A percentile compares a stretch with the other conserved stretches of the same genome.
phyloP scores from a whole-genome alignment of 1,140 invertebrate genomes.

The silkworm (Bombyx mori) region ASM3026992v2 NC_085116.1:8001501-8002000 shows the following conservation, averaged over 20 bases:
- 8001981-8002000: constrained; percentile 5
- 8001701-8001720: constrained; percentile 65
- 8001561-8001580: constrained; percentile 78
- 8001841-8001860: constrained; percentile 50
- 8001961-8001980: constrained; percentile 26
- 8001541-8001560: constrained; percentile 73
- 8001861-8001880: constrained; percentile 22
- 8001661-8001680: constrained; percentile 41
- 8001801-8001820: constrained; percentile 74
- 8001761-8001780: constrained; percentile 68
- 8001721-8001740: constrained; percentile 72
- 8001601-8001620: constrained; percentile 70
- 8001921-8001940: constrained; percentile 29
- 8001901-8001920: constrained; percentile 31
- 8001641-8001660: constrained; percentile 56
- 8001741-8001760: constrained; percentile 67
- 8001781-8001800: constrained; percentile 66
- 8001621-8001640: constrained; percentile 67
- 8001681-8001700: constrained; percentile 39
- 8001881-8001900: constrained; percentile 16
- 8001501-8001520: constrained; percentile 73
- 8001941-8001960: constrained; percentile 33
- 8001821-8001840: constrained; percentile 57
- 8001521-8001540: constrained; percentile 74
- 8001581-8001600: constrained; percentile 70